Percentiles rank a stretch among this genome's conserved stretches.
Conservation (phyloP, 2,113 vertebrate genomes). For the Percopsis transmontana region DNA sequence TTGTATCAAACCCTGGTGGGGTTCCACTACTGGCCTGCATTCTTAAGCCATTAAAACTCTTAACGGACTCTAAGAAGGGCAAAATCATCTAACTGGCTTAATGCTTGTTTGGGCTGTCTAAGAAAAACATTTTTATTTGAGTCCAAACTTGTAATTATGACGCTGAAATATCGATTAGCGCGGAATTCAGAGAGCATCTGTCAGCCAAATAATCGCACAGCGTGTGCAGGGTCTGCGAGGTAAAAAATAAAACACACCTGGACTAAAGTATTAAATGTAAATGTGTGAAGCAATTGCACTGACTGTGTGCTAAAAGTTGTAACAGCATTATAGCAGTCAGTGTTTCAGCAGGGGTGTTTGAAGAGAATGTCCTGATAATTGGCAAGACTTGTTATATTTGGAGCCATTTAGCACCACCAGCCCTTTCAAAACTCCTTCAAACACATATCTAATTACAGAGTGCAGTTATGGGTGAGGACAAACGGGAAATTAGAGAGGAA, state of each 20-base stretch:
- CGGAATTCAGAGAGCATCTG: conserved; percentile 49
- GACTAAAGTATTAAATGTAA: conserved; percentile 24
- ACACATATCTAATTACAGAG: not conserved
- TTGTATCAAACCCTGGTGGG: conserved; percentile 61
- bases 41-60: conserved; percentile 74
- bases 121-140: conserved; percentile 72
- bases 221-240: conserved; percentile 24
- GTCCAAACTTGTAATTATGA: conserved; percentile 51
- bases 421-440: not conserved
- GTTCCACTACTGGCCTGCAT: conserved; percentile 50
- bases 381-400: not conserved
- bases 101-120: conserved; percentile 64
- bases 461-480: not conserved
- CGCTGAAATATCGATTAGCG: conserved; percentile 70
- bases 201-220: conserved; percentile 29
- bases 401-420: not conserved
- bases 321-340: not conserved
- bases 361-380: conserved; percentile 21
- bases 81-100: conserved; percentile 40
- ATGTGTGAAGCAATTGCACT: not conserved
- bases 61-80: conserved; percentile 65
- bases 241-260: conserved; percentile 3
- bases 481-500: conserved; percentile 12
- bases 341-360: not conserved
- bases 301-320: conserved; percentile 1